Conservation (phyloP, 2,888 invertebrate species). For the Pyrrhosoma nymphula region DNA sequence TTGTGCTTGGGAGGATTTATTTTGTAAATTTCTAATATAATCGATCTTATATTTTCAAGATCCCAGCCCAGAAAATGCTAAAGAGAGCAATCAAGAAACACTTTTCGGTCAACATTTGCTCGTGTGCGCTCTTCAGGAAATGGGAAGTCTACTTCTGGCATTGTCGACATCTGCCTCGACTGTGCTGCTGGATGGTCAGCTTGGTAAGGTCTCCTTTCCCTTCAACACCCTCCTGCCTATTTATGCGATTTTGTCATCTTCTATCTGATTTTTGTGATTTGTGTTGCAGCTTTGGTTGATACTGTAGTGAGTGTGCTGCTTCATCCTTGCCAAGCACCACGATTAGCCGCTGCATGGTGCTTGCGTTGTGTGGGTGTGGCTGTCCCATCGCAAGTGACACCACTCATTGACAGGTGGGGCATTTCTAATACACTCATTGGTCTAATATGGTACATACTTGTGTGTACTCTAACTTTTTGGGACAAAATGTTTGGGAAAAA, state of each 20-base stretch:
- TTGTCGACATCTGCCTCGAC: slow-evolving; percentile 97
- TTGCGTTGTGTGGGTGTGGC: slow-evolving; percentile 95
- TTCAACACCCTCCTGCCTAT: background rate
- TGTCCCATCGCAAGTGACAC: slow-evolving; percentile 96
- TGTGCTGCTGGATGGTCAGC: slow-evolving; percentile 91
- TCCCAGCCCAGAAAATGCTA: slow-evolving; percentile 94
- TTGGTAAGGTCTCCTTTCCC: slow-evolving; percentile 80
- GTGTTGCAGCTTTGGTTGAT: slow-evolving; percentile 84
- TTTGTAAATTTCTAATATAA: background rate
- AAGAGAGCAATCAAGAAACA: slow-evolving; percentile 94
- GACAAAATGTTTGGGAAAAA: too few relatives aligned
- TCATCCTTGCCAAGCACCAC: slow-evolving; percentile 96
- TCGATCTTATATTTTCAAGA: slow-evolving; percentile 78
- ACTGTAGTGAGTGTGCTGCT: slow-evolving; percentile 91
- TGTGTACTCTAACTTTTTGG: background rate
- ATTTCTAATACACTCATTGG: background rate
- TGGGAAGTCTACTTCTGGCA: slow-evolving; percentile 92
- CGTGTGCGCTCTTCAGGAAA: slow-evolving; percentile 96
- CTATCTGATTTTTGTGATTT: background rate
- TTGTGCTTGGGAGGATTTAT: background rate
- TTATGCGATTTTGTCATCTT: background rate
- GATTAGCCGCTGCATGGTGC: slow-evolving; percentile 97
- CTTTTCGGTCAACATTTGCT: slow-evolving; percentile 93
- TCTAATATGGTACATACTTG: slow-evolving; percentile 69
- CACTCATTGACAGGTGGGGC: slow-evolving; percentile 87